Evolutionary conservation across 1,140 invertebrate genomes (phyloP), one percentile per base, ranked within the genome.

Genomic region (Pseudomyrmex flavicornis): DNA sequence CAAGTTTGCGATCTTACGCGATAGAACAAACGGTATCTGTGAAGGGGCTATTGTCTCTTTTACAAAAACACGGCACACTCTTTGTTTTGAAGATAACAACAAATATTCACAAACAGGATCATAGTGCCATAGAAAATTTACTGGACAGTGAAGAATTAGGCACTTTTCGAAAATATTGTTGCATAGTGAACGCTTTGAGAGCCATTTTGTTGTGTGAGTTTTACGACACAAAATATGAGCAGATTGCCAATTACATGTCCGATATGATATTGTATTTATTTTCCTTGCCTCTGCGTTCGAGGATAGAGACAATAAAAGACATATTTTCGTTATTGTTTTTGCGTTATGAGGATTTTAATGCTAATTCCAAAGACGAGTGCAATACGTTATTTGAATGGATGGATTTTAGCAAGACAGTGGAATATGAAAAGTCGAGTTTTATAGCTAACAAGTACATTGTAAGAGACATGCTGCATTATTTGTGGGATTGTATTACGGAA

Each of bases 291-390:
- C 44, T 93, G 0, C 58, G 69, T 22, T 66, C 90, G 13, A 88
- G 91, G 66, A 48, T 93, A 2, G 90, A 93, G 56, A 87, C 89
- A 0, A 90, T 94, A 13, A 88, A 92, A 62, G 91, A 92, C 85
- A 90, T 93, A 77, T 93, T 93, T 68, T 90, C 90, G 2, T 90
- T 94, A 66, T 66, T 94, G n/a, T 93, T 94, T 50, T 70, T 94
- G 8, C 85, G 89, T 20, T 62, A 92, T 13, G 91, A 92, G 22
- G 88, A 94, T 65, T 93, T 94, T 59, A 76, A 83, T 13, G 87
- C 85, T 17, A 79, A 9, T 74, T 86, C 80, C 22, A 89, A 90
- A 7, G 90, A 91, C 1, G 63, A 89, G 26, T 83, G 46, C 26
- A 35, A 61, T 35, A 69, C 35, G 35, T 84, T 44, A 0, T 13